Evolutionary conservation across 1,140 invertebrate genomes (phyloP).

Genomic region (Drosophila kikkawai): DNA sequence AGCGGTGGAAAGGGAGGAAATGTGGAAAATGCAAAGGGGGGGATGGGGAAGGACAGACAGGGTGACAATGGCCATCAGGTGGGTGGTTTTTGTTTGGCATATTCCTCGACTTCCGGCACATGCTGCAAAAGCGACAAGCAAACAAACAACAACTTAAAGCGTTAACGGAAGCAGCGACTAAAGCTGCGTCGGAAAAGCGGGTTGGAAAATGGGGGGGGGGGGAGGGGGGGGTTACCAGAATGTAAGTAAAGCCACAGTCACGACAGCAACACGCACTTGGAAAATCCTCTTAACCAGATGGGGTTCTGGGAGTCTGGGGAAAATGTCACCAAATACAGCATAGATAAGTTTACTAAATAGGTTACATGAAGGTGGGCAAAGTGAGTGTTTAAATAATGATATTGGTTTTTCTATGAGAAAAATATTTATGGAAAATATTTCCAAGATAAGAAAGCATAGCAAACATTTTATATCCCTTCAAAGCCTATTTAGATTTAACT

Average conservation of each 20-base stretch:
- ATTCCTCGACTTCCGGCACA: constrained; percentile 35
- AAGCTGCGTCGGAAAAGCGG: background rate
- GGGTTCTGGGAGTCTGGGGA: background rate
- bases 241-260: constrained; percentile 29
- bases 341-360: constrained; percentile 5
- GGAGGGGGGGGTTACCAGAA: background rate
- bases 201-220: background rate
- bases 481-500: too few species aligned
- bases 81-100: constrained; percentile 18
- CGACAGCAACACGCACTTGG: constrained; percentile 31
- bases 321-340: constrained; percentile 19
- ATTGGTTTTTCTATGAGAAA: background rate
- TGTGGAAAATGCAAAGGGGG: background rate
- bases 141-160: constrained; percentile 47
- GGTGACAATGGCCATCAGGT: constrained; percentile 33
- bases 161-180: constrained; percentile 37
- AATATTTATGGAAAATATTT: too few species aligned
- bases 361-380: background rate
- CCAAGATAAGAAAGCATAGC: too few species aligned
- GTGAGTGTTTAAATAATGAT: constrained; percentile 5
- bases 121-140: constrained; percentile 32
- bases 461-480: too few species aligned
- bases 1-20: background rate
- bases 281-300: constrained; percentile 26
- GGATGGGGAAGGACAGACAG: background rate